phyloP scores from a whole-genome alignment of 2,113 vertebrate species.

The Podarcis muralis region DNA sequence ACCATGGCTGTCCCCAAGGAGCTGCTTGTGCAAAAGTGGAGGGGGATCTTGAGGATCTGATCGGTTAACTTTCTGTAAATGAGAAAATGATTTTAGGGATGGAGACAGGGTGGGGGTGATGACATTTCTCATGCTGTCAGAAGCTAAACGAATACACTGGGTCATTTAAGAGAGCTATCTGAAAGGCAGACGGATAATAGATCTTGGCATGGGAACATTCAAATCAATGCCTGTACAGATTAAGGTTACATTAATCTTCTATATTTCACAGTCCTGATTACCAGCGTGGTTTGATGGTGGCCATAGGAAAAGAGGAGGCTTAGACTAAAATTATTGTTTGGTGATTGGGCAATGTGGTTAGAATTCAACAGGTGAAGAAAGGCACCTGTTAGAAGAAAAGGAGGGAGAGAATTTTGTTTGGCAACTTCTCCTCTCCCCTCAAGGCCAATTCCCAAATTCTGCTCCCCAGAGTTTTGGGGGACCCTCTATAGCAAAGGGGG shows the following conservation, averaged over 20 bases:
- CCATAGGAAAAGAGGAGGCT: constrained; percentile 8
- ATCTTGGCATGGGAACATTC: constrained; percentile 13
- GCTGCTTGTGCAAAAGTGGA: not conserved
- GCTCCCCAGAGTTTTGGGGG: too few relatives aligned
- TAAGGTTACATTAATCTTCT: not conserved
- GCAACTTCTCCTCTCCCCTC: too few relatives aligned
- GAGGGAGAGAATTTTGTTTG: too few relatives aligned
- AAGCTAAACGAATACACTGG: constrained; percentile 23
- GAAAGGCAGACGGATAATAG: constrained; percentile 28
- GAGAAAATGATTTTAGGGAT: constrained; percentile 14
- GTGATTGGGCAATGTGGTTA: not conserved
- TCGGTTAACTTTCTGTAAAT: constrained; percentile 30
- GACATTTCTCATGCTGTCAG: constrained; percentile 32
- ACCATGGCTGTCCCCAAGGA: constrained; percentile 7
- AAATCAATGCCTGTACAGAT: not conserved
- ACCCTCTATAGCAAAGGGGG: too few relatives aligned
- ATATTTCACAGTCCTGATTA: not conserved
- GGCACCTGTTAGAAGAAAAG: too few relatives aligned
- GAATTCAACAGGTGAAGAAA: too few relatives aligned
- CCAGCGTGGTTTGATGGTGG: not conserved
- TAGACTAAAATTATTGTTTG: not conserved
- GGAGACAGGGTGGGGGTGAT: not conserved
- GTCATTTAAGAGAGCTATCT: constrained; percentile 23
- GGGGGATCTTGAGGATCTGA: not conserved
- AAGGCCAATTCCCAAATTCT: too few relatives aligned